Conservation (phyloP, 2,113 vertebrate species). For the Pseudopodoces humilis region DNA sequence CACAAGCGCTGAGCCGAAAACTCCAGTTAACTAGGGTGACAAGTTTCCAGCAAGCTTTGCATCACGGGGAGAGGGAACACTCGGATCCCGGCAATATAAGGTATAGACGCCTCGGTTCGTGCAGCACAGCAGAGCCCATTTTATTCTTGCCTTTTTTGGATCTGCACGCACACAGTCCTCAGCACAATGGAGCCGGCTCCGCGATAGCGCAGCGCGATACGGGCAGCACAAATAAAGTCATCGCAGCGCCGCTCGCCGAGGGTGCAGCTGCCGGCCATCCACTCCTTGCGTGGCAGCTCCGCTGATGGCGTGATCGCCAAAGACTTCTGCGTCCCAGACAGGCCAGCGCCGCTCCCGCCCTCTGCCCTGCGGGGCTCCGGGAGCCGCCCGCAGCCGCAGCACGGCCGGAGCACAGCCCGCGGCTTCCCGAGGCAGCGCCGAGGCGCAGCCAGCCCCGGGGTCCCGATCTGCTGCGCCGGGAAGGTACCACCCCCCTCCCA, state of each 20-base stretch:
- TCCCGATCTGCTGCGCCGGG: neutral
- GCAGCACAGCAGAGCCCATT: neutral
- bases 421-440: neutral
- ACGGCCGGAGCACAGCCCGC: neutral
- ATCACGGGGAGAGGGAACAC: neutral
- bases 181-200: neutral
- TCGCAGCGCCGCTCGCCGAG: neutral
- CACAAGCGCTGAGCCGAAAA: neutral
- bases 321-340: neutral
- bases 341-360: neutral
- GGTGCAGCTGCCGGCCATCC: neutral
- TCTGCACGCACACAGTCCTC: neutral
- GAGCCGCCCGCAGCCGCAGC: neutral
- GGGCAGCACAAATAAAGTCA: neutral
- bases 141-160: constrained; percentile 17
- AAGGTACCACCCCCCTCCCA: neutral
- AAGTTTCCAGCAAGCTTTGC: neutral
- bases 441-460: neutral
- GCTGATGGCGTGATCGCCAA: neutral
- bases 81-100: neutral
- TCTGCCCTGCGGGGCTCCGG: neutral
- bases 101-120: neutral
- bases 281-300: neutral
- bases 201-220: neutral
- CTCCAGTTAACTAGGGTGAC: neutral